Conservation (phyloP, 2,797 vertebrate genomes). For the Scarus forsteni region DNA sequence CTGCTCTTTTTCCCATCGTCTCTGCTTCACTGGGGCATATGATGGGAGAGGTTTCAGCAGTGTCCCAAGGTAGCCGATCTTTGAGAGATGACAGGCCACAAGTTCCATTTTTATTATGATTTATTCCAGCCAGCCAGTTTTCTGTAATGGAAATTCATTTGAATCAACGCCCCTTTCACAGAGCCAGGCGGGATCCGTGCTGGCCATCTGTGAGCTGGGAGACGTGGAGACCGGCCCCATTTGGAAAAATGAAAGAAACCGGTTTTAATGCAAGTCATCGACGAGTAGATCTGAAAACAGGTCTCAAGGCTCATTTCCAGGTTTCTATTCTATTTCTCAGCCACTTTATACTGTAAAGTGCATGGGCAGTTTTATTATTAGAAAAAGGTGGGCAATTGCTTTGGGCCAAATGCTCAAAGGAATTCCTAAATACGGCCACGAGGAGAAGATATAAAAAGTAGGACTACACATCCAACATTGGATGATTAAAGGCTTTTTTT, state of each 20-base stretch:
- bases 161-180: conserved; percentile 70
- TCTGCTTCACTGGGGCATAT: conserved; percentile 88
- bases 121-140: conserved; percentile 85
- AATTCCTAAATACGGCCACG: too few relatives aligned
- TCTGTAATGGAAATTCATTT: conserved; percentile 87
- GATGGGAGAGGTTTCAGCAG: conserved; percentile 84
- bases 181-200: conserved; percentile 59
- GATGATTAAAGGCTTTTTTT: too few relatives aligned
- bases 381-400: too few relatives aligned
- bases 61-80: conserved; percentile 86
- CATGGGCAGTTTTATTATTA: too few relatives aligned
- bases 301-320: conserved; percentile 41
- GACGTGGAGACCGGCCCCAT: conserved; percentile 52
- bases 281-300: conserved; percentile 43
- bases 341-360: neutral
- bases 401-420: too few relatives aligned
- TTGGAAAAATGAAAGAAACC: conserved; percentile 73
- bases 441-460: too few relatives aligned
- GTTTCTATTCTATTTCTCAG: conserved; percentile 16
- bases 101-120: conserved; percentile 88
- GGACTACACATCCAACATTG: too few relatives aligned
- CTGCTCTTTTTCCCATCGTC: conserved; percentile 77
- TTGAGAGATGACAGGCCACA: conserved; percentile 86
- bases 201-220: conserved; percentile 68
- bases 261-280: conserved; percentile 68